phyloP scores from a whole-genome alignment of 53 echinoderm and acorn worm genomes.

The Patiria pectinifera region DNA sequence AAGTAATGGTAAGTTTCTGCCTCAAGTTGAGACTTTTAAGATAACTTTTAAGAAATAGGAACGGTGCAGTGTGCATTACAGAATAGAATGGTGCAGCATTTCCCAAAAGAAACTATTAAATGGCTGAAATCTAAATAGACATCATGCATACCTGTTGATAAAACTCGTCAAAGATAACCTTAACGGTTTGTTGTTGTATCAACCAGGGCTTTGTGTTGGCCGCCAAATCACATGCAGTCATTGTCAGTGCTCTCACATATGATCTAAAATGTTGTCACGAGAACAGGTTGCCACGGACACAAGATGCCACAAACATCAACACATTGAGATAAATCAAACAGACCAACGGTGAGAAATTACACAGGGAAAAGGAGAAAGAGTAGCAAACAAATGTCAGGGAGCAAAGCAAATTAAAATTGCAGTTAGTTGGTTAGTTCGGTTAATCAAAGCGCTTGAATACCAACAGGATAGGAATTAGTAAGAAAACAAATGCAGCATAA shows the following conservation, averaged over 20 bases:
- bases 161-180: constrained; percentile 99
- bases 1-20: no score
- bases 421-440: constrained; percentile 52
- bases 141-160: constrained; percentile 91
- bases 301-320: constrained; percentile 58
- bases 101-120: constrained; percentile 1
- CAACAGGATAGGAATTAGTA: constrained; percentile 39
- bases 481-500: neutral
- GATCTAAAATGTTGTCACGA: constrained; percentile 67
- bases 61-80: constrained; percentile 40
- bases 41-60: neutral
- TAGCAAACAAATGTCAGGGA: constrained; percentile 25
- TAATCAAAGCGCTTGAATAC: constrained; percentile 44
- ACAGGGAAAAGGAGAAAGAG: constrained; percentile 20
- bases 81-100: constrained; percentile 1
- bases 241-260: constrained; percentile 82
- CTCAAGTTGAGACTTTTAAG: neutral
- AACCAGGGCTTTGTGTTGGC: constrained; percentile 95
- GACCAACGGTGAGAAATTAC: constrained; percentile 34
- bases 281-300: constrained; percentile 39
- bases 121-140: constrained; percentile 37
- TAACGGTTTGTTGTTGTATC: constrained; percentile 92
- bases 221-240: constrained; percentile 98
- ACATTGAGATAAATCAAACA: constrained; percentile 32
- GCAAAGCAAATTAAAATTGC: constrained; percentile 57